These are phyloP conservation scores for Podotricha telesiphe DNA, from an alignment of 2,888 invertebrate genomes.

Conservation along the genomic window DNA sequence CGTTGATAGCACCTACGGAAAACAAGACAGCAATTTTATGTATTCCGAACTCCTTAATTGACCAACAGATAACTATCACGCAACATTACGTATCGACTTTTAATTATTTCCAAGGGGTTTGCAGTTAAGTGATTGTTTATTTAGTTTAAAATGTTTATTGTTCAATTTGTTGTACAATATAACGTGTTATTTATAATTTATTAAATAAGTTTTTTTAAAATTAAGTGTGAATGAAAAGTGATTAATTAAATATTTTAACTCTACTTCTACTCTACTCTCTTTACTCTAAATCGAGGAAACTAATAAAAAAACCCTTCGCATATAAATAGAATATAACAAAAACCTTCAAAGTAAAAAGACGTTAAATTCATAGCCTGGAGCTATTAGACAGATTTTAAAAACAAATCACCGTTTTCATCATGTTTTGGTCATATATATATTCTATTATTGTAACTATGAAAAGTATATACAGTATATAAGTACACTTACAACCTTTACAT, in stretches of 20 bases:
- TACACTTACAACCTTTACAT: conserved; percentile 74
- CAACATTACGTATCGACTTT: conserved; percentile 72
- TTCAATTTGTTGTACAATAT: conserved; percentile 17
- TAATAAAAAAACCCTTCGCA: no score
- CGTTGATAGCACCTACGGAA: conserved; percentile 69
- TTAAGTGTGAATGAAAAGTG: background rate
- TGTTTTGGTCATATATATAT: no score
- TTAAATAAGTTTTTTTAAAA: no score
- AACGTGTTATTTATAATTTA: no score
- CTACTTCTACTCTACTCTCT: no score
- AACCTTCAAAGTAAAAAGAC: no score
- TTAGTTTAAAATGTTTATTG: conserved; percentile 27
- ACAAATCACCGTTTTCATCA: no score
- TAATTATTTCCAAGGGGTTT: conserved; percentile 64
- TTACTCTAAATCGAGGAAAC: no score
- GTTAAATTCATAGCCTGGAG: no score
- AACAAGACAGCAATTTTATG: conserved; percentile 80
- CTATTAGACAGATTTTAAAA: no score
- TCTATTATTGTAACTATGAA: background rate
- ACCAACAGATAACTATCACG: conserved; percentile 73
- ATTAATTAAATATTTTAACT: background rate
- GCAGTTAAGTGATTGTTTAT: conserved; percentile 51
- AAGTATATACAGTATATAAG: conserved; percentile 40
- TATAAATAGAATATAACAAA: no score
- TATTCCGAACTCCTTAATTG: conserved; percentile 78